Evolutionary conservation across 2,113 vertebrate genomes (phyloP).

Genomic region (Morone saxatilis): DNA sequence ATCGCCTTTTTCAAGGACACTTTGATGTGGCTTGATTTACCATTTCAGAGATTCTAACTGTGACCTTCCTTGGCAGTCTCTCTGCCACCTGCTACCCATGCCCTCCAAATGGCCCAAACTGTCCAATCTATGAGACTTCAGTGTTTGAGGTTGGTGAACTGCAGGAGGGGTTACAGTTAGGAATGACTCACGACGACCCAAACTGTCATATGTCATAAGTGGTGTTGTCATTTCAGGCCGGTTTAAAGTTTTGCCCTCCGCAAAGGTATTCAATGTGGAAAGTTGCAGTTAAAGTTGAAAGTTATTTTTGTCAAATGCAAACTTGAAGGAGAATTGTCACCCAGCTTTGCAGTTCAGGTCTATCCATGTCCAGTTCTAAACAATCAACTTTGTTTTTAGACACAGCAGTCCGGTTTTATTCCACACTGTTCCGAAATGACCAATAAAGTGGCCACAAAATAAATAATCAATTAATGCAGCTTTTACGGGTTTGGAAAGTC

Average conservation of each 20-base stretch:
- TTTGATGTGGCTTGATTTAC: constrained; percentile 23
- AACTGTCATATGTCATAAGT: constrained; percentile 8
- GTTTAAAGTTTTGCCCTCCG: neutral
- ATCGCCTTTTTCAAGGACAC: constrained; percentile 53
- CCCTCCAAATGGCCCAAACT: constrained; percentile 49
- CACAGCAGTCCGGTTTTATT: neutral
- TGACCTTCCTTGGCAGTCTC: constrained; percentile 49
- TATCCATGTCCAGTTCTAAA: too few species aligned
- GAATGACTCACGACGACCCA: neutral
- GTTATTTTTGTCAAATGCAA: neutral
- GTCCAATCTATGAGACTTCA: constrained; percentile 20
- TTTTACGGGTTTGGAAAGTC: too few species aligned
- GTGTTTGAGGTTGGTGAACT: constrained; percentile 9
- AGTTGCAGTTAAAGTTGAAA: neutral
- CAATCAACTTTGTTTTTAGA: neutral
- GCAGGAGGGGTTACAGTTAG: constrained; percentile 12
- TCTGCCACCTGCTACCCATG: constrained; percentile 52
- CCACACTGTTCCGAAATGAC: too few species aligned
- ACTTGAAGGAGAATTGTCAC: neutral
- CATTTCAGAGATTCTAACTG: constrained; percentile 47
- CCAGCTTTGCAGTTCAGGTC: neutral
- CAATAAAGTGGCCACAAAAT: neutral
- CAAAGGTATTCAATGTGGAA: neutral
- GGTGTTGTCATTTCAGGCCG: constrained; percentile 15
- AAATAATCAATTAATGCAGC: neutral